Base-by-base conservation (phyloP, 2,797 vertebrate genomes). In the Gambusia yucatana region DNA sequence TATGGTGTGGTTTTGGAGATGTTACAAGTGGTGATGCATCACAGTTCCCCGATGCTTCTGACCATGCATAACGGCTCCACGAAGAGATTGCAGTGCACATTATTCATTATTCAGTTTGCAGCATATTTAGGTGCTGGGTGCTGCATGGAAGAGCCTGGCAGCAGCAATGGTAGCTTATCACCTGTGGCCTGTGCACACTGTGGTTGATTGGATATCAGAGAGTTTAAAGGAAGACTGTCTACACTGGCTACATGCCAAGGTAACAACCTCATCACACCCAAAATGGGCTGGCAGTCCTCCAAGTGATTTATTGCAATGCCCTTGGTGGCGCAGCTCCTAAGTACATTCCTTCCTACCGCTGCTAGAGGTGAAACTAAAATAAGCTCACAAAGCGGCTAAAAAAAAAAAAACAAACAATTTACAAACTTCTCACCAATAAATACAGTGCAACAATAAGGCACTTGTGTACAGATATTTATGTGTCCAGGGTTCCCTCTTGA, bases 101-200 rank as follows among this genome's bases (percentile, higher is more conserved):
- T 30, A 13, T 59, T 59, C 57, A 30, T 28, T 59, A 59, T 30
- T 59, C 57, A 14, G 28, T 28, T 59, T 30, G 28, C 11, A 30
- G 57, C 57, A 59, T 30, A 59, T 59, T 13, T 59, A 11, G 57
- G 28, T 30, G n/a, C n/a, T 57, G 25, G 55, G 11, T 30, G 28
- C 57, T 59, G 57, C 57, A 30, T 59, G 57, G n/a, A 59, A 28
- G n/a, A 59, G 13, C 55, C 11, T 6, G 13, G 55, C 13, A 59
- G 57, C 57, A 59, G 57, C 57, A 30, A 5, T 16, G 57, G 28
- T 16, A 14, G 57, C 57, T 59, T 30, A 59, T 59, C 28, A 59
- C 57, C 57, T 59, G 57, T 59, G 57, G 57, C 57, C 57, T 59
- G n/a, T 59, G 57, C n/a, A 30, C 11, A 59, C 57, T 59, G 57